These are phyloP conservation scores for Cyprinodon brontotheroides DNA, from an alignment of 2,113 vertebrate genomes.

Conservation along the genomic window DNA sequence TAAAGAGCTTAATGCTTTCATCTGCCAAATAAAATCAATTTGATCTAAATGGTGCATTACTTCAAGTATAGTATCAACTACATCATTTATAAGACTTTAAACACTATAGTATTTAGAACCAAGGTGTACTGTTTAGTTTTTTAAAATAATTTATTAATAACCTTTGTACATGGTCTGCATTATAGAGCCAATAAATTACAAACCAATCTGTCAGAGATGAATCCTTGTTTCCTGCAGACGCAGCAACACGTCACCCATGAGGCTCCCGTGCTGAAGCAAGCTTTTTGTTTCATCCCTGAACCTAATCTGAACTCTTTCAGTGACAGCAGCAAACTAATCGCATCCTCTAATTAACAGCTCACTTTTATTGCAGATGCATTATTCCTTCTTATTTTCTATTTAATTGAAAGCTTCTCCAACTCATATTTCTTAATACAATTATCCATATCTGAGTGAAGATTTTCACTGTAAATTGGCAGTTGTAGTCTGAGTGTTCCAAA, in stretches of 20 bases:
- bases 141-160: background rate
- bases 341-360: conserved; percentile 13
- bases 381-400: background rate
- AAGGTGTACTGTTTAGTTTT: background rate
- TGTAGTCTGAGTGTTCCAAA: background rate
- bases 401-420: background rate
- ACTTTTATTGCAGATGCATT: conserved; percentile 1
- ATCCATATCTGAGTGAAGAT: background rate
- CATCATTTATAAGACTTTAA: background rate
- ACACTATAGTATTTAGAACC: background rate
- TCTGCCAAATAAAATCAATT: background rate
- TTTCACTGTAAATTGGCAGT: background rate
- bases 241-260: conserved; percentile 47
- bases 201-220: background rate
- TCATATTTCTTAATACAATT: background rate
- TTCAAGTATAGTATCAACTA: background rate
- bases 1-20: background rate
- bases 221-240: conserved; percentile 53
- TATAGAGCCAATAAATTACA: background rate
- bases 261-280: conserved; percentile 59
- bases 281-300: conserved; percentile 23
- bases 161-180: background rate
- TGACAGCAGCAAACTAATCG: conserved; percentile 31
- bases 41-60: background rate
- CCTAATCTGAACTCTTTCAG: conserved; percentile 14